These are phyloP conservation scores for Psilanteris sp. DNA, from an alignment of 1,140 invertebrate species.

Conservation along the genomic window DNA sequence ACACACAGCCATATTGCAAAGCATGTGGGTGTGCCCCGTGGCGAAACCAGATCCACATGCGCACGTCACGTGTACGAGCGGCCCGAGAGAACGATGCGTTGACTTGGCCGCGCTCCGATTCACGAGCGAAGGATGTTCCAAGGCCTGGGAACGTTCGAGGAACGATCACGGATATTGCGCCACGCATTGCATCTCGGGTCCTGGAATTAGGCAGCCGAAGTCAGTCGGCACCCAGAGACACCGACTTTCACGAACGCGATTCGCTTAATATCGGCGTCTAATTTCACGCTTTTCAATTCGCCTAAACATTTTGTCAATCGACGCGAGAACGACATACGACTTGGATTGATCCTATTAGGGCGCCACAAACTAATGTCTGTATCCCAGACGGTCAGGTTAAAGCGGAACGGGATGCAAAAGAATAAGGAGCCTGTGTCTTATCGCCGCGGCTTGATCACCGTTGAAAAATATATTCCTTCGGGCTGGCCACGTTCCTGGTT, in stretches of 20 bases:
- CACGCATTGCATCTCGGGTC: constrained; percentile 16
- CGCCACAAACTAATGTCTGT: constrained; percentile 12
- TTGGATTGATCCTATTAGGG: constrained; percentile 9
- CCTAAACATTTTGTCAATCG: too few species aligned
- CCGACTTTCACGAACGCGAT: constrained; percentile 3
- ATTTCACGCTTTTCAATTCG: too few species aligned
- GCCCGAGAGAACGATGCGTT: constrained; percentile 18
- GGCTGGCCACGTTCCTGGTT: constrained; percentile 4
- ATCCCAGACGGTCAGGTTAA: constrained; percentile 9
- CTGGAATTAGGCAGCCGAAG: constrained; percentile 10
- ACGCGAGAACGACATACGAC: background rate
- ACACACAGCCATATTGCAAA: background rate
- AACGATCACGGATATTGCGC: constrained; percentile 18
- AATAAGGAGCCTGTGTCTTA: constrained; percentile 18
- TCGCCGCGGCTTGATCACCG: constrained; percentile 20
- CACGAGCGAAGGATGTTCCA: constrained; percentile 51
- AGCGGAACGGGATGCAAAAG: constrained; percentile 4
- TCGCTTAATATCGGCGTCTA: constrained; percentile 1
- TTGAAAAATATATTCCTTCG: constrained; percentile 44
- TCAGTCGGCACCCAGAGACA: constrained; percentile 4
- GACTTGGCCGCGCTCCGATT: constrained; percentile 50
- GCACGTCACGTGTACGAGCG: constrained; percentile 27
- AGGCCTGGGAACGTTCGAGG: constrained; percentile 54
- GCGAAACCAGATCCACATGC: constrained; percentile 51
- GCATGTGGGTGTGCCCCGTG: constrained; percentile 48